Conservation (phyloP, 92 coral and sea anemone species). For the Epizoanthus scotinus region DNA sequence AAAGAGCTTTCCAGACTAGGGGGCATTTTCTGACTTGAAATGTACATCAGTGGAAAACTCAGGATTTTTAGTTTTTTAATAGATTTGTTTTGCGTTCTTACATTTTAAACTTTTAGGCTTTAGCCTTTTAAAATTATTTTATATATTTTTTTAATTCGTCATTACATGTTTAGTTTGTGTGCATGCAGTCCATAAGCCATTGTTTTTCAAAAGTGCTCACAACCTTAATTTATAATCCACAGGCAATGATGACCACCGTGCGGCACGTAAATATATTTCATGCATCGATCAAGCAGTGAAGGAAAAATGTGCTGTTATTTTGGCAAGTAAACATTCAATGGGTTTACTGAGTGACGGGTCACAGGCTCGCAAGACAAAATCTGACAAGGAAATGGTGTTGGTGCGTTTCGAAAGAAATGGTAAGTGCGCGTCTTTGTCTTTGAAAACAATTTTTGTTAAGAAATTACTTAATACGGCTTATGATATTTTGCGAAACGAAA, state of each 20-base stretch:
- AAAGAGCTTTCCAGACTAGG: no score
- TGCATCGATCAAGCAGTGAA: conserved; percentile 26
- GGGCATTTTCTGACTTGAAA: no score
- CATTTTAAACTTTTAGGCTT: no score
- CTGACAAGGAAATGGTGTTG: conserved; percentile 35
- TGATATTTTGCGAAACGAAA: not conserved
- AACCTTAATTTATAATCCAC: not conserved
- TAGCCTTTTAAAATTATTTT: no score
- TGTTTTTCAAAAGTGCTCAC: no score
- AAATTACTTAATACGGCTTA: not conserved
- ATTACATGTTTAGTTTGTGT: no score
- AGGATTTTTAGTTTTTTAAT: no score
- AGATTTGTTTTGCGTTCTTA: no score
- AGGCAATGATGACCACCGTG: conserved; percentile 26
- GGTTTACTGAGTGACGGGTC: conserved; percentile 33
- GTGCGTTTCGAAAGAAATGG: conserved; percentile 28
- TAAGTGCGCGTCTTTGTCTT: not conserved
- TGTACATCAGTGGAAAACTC: no score
- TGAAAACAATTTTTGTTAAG: not conserved
- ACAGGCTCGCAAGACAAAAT: conserved; percentile 28
- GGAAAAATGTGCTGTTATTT: conserved; percentile 22
- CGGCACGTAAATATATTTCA: conserved; percentile 17
- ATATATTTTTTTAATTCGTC: no score
- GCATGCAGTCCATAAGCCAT: no score
- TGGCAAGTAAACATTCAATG: conserved; percentile 24